Evolutionary conservation across 2,888 invertebrate species (phyloP).

Genomic region (Drosophila subquinaria): DNA sequence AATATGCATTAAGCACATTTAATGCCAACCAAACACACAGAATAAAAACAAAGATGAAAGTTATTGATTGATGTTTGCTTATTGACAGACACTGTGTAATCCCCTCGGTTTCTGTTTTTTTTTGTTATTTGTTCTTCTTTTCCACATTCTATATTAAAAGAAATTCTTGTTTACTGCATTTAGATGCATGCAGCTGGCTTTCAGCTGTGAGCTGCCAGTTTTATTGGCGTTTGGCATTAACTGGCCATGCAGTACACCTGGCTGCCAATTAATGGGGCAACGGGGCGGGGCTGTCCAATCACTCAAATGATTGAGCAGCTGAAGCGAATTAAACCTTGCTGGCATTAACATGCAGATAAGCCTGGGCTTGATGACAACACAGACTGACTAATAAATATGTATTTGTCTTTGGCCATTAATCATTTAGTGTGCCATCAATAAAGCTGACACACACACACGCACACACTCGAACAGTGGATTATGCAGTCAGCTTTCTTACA

Average conservation of each 20-base stretch:
- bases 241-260: conserved; percentile 14
- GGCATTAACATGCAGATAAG: conserved; percentile 45
- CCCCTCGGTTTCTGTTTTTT: not conserved
- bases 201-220: conserved; percentile 8
- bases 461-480: conserved; percentile 42
- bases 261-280: not conserved
- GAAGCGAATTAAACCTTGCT: conserved; percentile 7
- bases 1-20: conserved; percentile 45
- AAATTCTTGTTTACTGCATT: conserved; percentile 5
- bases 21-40: conserved; percentile 41
- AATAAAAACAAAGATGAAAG: conserved; percentile 1
- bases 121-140: not conserved
- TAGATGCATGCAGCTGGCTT: conserved; percentile 10
- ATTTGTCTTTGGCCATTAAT: conserved; percentile 63
- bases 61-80: conserved; percentile 35
- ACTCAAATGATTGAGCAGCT: conserved; percentile 38
- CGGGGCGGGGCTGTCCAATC: conserved; percentile 34
- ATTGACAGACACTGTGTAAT: conserved; percentile 38
- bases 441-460: conserved; percentile 27
- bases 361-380: conserved; percentile 54
- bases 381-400: conserved; percentile 54
- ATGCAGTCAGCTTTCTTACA: conserved; percentile 59
- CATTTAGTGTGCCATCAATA: conserved; percentile 64
- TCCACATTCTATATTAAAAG: not conserved
- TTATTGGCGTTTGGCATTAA: conserved; percentile 12